These are phyloP conservation scores for Corydoras maculifer DNA, from an alignment of 2,113 vertebrate genomes.

Conservation along the genomic window DNA sequence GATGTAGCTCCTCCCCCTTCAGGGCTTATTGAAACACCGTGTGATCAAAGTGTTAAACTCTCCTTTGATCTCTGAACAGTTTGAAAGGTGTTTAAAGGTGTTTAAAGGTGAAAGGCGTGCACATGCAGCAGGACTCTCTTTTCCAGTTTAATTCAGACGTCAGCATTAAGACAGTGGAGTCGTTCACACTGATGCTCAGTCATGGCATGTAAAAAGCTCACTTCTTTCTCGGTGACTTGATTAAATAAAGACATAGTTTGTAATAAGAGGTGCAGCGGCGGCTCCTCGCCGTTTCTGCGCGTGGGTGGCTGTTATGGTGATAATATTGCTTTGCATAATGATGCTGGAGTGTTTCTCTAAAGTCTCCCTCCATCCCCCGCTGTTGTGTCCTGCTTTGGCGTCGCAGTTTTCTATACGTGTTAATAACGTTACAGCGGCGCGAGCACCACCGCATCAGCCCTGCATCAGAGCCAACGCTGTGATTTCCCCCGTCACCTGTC, in stretches of 20 bases:
- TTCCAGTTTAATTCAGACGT: slow-evolving; percentile 50
- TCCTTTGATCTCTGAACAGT: too few species aligned
- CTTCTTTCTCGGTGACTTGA: background rate
- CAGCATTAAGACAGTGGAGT: slow-evolving; percentile 59
- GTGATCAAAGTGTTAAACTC: too few species aligned
- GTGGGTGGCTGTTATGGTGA: background rate
- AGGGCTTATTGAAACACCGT: too few species aligned
- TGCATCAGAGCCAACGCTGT: too few species aligned
- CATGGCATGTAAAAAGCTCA: background rate
- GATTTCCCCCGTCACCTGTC: too few species aligned
- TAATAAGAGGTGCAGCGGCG: background rate
- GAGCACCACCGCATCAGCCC: too few species aligned
- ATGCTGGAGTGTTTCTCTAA: slow-evolving; percentile 9
- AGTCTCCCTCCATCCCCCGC: slow-evolving; percentile 7
- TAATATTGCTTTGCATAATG: slow-evolving; percentile 16
- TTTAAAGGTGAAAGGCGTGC: too few species aligned
- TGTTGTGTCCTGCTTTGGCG: slow-evolving; percentile 4
- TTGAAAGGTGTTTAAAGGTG: too few species aligned
- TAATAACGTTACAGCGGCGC: too few species aligned
- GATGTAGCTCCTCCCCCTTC: too few species aligned
- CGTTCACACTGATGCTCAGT: slow-evolving; percentile 35
- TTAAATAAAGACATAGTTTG: background rate
- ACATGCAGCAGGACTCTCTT: background rate
- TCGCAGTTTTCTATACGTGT: background rate
- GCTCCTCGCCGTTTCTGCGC: background rate